Conservation (phyloP, 2,113 vertebrate genomes). For the Buteo buteo region DNA sequence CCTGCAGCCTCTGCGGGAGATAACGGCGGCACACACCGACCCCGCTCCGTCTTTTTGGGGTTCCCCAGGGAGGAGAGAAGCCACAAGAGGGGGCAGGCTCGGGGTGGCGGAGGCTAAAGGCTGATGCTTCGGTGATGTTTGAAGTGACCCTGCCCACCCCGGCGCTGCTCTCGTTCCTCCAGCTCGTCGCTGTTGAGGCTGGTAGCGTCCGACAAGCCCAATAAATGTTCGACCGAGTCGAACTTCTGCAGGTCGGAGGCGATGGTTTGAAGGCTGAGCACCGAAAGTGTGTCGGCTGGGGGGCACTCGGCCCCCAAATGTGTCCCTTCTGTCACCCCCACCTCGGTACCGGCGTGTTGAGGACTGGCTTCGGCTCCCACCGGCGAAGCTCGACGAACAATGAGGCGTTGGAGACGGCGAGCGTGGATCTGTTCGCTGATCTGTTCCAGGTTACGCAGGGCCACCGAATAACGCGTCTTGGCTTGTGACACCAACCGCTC, state of each 20-base stretch:
- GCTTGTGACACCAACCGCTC: slow-evolving; percentile 82
- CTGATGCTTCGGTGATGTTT: slow-evolving; percentile 89
- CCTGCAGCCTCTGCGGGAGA: too few species aligned
- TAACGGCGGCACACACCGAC: background rate
- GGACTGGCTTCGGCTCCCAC: slow-evolving; percentile 56
- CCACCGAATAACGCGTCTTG: slow-evolving; percentile 85
- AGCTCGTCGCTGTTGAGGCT: slow-evolving; percentile 71
- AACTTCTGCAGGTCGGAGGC: slow-evolving; percentile 89
- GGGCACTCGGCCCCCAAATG: background rate
- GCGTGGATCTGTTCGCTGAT: slow-evolving; percentile 93
- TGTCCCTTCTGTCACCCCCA: slow-evolving; percentile 43
- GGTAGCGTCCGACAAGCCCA: slow-evolving; percentile 67
- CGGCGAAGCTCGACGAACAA: slow-evolving; percentile 30
- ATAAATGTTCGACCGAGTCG: slow-evolving; percentile 88
- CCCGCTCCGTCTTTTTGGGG: background rate
- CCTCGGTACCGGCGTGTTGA: background rate
- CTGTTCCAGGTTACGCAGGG: slow-evolving; percentile 87
- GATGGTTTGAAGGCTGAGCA: slow-evolving; percentile 86
- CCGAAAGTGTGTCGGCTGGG: slow-evolving; percentile 76
- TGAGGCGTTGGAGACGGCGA: slow-evolving; percentile 47
- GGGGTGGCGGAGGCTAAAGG: slow-evolving; percentile 57
- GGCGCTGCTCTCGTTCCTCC: slow-evolving; percentile 44
- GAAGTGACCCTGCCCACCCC: slow-evolving; percentile 33
- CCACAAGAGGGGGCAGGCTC: slow-evolving; percentile 49
- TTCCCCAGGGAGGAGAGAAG: background rate